phyloP scores from a whole-genome alignment of 2,797 vertebrate species.

The Furcifer pardalis region DNA sequence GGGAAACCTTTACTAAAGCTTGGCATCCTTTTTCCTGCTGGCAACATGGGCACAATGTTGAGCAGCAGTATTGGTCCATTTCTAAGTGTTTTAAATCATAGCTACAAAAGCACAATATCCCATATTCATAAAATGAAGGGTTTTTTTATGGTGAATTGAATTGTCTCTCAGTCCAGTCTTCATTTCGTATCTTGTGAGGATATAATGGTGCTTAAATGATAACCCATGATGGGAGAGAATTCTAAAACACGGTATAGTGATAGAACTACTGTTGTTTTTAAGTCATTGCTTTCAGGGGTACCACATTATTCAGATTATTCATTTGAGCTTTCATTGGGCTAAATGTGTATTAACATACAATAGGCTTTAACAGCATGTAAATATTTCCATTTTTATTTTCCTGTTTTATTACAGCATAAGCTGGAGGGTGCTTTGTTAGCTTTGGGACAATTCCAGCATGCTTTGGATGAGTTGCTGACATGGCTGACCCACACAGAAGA shows the following conservation, averaged over 20 bases:
- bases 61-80: no score
- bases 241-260: neutral
- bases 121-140: no score
- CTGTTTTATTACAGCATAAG: slow-evolving; percentile 87
- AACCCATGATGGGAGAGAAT: neutral
- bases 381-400: slow-evolving; percentile 39
- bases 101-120: no score
- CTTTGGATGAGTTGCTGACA: slow-evolving; percentile 92
- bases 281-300: slow-evolving; percentile 26
- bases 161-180: neutral
- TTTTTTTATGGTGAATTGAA: neutral
- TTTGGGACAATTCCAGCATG: slow-evolving; percentile 97
- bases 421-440: slow-evolving; percentile 95
- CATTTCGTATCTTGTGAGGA: neutral
- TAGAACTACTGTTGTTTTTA: neutral
- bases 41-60: no score
- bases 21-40: no score
- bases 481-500: slow-evolving; percentile 97
- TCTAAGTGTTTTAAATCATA: no score
- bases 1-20: no score
- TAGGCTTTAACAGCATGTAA: slow-evolving; percentile 23
- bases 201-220: neutral
- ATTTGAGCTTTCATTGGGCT: slow-evolving; percentile 35
- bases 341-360: slow-evolving; percentile 17
- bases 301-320: slow-evolving; percentile 3